Evolutionary conservation across 2,888 invertebrate genomes (phyloP).

Genomic region (Liopterus haemorrhoidalis): DNA sequence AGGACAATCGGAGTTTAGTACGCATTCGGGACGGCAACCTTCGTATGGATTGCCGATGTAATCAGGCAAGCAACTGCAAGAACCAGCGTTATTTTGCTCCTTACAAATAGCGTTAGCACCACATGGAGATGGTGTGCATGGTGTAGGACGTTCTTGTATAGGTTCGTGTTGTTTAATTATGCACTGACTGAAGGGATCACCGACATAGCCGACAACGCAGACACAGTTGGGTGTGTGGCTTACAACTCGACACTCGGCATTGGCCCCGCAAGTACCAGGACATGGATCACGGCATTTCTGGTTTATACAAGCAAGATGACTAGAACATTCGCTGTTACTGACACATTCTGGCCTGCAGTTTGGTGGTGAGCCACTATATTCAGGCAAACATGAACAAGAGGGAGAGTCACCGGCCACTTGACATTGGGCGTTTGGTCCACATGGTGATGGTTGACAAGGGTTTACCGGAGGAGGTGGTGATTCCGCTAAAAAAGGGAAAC

Average conservation of each 20-base stretch:
- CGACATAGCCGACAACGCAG: constrained; percentile 59
- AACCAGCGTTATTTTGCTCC: constrained; percentile 62
- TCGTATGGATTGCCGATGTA: constrained; percentile 71
- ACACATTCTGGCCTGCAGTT: constrained; percentile 73
- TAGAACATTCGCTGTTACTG: constrained; percentile 70
- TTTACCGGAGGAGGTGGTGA: constrained; percentile 47
- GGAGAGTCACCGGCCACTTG: constrained; percentile 58
- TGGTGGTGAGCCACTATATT: constrained; percentile 58
- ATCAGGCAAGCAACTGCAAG: constrained; percentile 63
- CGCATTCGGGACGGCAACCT: constrained; percentile 54
- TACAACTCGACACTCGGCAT: constrained; percentile 66
- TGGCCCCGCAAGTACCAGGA: constrained; percentile 66
- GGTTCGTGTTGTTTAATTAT: constrained; percentile 34
- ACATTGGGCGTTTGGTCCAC: constrained; percentile 61
- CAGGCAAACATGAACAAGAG: constrained; percentile 60
- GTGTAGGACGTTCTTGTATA: constrained; percentile 39
- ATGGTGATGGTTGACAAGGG: constrained; percentile 62
- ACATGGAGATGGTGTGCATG: constrained; percentile 50
- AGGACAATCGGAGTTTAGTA: constrained; percentile 43
- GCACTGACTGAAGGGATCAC: constrained; percentile 65
- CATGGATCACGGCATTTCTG: constrained; percentile 77
- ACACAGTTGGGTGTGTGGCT: constrained; percentile 71
- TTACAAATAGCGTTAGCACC: constrained; percentile 65
- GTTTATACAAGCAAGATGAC: constrained; percentile 65
- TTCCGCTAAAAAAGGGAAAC: too few relatives aligned